Conservation (phyloP, 2,888 invertebrate species). For the Platycheirus albimanus region DNA sequence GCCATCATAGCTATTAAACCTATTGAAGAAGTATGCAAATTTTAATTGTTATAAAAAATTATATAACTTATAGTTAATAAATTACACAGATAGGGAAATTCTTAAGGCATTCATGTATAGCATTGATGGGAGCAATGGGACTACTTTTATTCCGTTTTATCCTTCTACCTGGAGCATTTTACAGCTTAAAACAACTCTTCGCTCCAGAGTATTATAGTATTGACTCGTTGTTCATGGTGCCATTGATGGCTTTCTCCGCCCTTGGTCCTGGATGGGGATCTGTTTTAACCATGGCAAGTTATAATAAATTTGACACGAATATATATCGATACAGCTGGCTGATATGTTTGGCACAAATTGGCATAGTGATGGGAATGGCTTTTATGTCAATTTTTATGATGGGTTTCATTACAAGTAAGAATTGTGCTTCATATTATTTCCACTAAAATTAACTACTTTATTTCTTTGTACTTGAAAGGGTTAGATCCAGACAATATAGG, state of each 20-base stretch:
- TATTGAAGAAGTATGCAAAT: background rate
- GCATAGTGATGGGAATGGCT: constrained; percentile 83
- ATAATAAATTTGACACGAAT: constrained; percentile 86
- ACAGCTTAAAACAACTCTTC: background rate
- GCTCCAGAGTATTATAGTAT: background rate
- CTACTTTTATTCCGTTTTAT: constrained; percentile 73
- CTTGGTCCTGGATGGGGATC: constrained; percentile 68
- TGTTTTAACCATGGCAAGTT: constrained; percentile 65
- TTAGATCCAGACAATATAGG: constrained; percentile 5
- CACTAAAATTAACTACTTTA: background rate
- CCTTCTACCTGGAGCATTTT: constrained; percentile 39
- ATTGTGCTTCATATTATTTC: background rate
- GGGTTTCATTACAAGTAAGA: constrained; percentile 76
- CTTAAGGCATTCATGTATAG: constrained; percentile 77
- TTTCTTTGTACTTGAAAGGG: background rate
- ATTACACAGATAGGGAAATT: constrained; percentile 78
- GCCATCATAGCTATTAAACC: constrained; percentile 8
- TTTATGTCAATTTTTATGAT: constrained; percentile 77
- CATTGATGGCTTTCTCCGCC: constrained; percentile 7
- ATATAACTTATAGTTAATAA: background rate
- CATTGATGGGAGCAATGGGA: constrained; percentile 76
- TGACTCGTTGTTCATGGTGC: background rate
- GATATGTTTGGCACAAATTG: constrained; percentile 77
- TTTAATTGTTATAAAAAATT: background rate
- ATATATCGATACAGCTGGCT: constrained; percentile 83